Percentiles rank a stretch among this genome's conserved stretches.
phyloP scores from a whole-genome alignment of 2,113 vertebrate genomes.

The Cebus imitator region DNA sequence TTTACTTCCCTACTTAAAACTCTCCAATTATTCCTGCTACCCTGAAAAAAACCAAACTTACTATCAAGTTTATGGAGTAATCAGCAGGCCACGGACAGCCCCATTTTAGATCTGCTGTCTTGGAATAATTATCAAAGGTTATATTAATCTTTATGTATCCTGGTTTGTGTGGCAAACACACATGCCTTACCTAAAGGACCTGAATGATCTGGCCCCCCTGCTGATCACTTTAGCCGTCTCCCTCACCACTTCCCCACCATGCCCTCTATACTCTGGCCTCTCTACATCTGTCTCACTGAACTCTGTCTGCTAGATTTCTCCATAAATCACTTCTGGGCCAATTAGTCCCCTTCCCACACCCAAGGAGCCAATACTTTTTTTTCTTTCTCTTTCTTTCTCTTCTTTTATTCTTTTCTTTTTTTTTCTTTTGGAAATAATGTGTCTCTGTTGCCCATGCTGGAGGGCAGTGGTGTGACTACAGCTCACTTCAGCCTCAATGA shows the following conservation, averaged over 20 bases:
- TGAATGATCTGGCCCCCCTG: neutral
- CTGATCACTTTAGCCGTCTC: neutral
- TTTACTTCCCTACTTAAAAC: neutral
- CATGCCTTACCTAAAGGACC: neutral
- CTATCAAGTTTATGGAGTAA: neutral
- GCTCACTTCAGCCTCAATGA: too few relatives aligned
- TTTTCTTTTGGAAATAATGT: too few relatives aligned
- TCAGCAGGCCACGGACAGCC: neutral
- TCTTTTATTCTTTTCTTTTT: neutral
- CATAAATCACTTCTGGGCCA: neutral
- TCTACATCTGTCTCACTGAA: neutral
- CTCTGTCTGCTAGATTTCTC: neutral
- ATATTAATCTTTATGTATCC: neutral
- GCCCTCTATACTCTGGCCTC: neutral
- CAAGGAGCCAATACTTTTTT: neutral
- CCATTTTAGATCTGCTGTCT: neutral
- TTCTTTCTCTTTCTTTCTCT: neutral
- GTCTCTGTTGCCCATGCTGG: too few relatives aligned
- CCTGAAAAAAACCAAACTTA: neutral
- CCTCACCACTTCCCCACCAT: neutral
- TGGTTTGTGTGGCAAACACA: neutral
- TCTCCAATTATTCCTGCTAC: neutral
- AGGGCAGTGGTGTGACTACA: too few relatives aligned
- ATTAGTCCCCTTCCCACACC: neutral
- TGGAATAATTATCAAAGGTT: neutral